These are phyloP conservation scores for Muschampia plurimacula DNA, from an alignment of 2,888 invertebrate species.

Conservation along the genomic window DNA sequence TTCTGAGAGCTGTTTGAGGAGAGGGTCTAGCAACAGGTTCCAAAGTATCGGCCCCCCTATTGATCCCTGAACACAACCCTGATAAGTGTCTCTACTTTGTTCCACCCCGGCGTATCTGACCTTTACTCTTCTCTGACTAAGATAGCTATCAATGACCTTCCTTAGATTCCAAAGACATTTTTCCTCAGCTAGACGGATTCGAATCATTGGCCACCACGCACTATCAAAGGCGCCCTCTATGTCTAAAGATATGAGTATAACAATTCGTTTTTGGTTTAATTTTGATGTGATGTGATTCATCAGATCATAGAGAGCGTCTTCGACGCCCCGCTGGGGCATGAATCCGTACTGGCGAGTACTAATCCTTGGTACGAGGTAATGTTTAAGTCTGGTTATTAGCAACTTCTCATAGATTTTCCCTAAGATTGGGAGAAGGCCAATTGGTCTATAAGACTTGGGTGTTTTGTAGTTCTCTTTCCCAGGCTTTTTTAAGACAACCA, in stretches of 20 bases:
- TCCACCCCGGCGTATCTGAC: too few species aligned
- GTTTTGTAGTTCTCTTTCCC: constrained; percentile 18
- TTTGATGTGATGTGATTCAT: background rate
- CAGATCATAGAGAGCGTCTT: background rate
- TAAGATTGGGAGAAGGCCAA: constrained; percentile 29
- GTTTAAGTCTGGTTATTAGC: background rate
- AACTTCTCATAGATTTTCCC: constrained; percentile 28
- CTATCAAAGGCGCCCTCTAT: too few species aligned
- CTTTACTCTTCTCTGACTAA: background rate
- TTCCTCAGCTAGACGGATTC: background rate
- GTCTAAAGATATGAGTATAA: background rate
- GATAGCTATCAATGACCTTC: background rate
- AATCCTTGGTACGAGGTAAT: background rate
- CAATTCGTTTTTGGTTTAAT: background rate
- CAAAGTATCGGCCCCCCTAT: too few species aligned
- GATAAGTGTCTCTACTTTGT: too few species aligned
- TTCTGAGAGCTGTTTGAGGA: too few species aligned
- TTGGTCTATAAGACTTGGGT: constrained; percentile 32
- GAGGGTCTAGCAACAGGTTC: too few species aligned
- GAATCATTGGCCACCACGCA: background rate
- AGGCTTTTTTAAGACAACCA: constrained; percentile 29
- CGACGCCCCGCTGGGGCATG: background rate
- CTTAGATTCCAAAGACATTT: background rate
- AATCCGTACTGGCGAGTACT: constrained; percentile 23
- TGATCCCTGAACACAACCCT: too few species aligned